phyloP scores from a whole-genome alignment of 2,888 invertebrate genomes.

The Caenorhabditis sp. region DNA sequence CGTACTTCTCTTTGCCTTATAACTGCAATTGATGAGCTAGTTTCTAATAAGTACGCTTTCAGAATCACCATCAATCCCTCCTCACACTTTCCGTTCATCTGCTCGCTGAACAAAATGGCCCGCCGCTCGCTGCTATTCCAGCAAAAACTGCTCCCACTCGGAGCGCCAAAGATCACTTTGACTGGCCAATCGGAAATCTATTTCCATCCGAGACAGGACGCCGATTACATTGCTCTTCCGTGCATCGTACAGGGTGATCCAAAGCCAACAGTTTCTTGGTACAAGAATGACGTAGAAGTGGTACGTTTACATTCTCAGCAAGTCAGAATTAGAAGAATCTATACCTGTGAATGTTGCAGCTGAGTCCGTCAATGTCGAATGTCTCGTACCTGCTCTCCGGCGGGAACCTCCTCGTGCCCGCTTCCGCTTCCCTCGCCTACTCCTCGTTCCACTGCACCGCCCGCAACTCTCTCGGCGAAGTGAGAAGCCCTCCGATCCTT shows the following conservation, averaged over 20 bases:
- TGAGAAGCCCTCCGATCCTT: constrained; percentile 62
- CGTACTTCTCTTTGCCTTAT: too few relatives aligned
- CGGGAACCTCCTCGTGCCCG: constrained; percentile 66
- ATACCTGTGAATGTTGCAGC: constrained; percentile 21
- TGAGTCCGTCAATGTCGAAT: constrained; percentile 48
- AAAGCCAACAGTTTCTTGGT: constrained; percentile 62
- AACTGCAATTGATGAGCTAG: too few relatives aligned
- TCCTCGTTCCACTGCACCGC: constrained; percentile 68
- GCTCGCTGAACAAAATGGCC: constrained; percentile 61
- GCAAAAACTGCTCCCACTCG: constrained; percentile 64
- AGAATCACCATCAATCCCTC: constrained; percentile 57
- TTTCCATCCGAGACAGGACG: constrained; percentile 60
- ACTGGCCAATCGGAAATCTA: constrained; percentile 60
- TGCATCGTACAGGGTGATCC: constrained; percentile 62
- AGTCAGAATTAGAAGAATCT: background rate
- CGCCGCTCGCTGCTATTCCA: constrained; percentile 63
- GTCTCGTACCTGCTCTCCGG: constrained; percentile 65
- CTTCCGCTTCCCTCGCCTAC: constrained; percentile 59
- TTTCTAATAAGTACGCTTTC: too few relatives aligned
- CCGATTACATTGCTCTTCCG: constrained; percentile 62
- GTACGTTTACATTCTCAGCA: constrained; percentile 31
- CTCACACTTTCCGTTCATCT: constrained; percentile 68
- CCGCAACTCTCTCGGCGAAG: constrained; percentile 58
- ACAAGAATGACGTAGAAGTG: constrained; percentile 64
- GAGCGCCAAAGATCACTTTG: constrained; percentile 57